Evolutionary conservation across 2,888 invertebrate genomes (phyloP), one percentile per base, ranked within the genome.

Genomic region (Euclidia mi): DNA sequence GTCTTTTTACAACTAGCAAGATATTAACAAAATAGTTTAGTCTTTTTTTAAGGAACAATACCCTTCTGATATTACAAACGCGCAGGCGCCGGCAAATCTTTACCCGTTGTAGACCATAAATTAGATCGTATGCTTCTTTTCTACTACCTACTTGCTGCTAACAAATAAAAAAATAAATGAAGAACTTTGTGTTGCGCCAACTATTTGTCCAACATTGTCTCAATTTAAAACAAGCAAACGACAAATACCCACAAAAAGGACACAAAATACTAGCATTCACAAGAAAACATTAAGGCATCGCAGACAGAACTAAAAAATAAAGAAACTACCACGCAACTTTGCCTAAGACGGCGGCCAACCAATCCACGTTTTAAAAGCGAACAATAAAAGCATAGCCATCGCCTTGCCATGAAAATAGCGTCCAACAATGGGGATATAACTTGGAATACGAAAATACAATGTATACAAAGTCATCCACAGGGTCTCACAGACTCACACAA

Each of bases 341-440:
- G 12, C 25, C 52, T 40, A 45, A 56, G 56, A 66, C 49, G 42
- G 52, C 50, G n/a, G n/a, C n/a, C n/a, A 63, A 67, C 51, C 46
- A 67, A 57, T 57, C 49, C 45, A 29, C 11, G 17, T 49, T 55
- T 63, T 49, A 63, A 60, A 58, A 51, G 38, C 52, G 35, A 44
- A 64, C 28, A 68, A 58, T 64, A 67, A 71, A 64, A 71, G 35
- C 59, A 64, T 64, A 46, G 14, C 31, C 17, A 43, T 53, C 47
- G 32, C 50, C 40, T 53, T 50, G 48, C 48, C 64, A 66, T 53
- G 34, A 11, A 47, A 20, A 34, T 15, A 2, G 14, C 34, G 1
- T 7, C 51, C 38, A 14, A 68, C 64, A 72, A 71, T 50, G 55
- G 47, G 55, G 18, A 53, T 61, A 56, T 56, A 42, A 56, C 47